Conservation (phyloP, 2,113 vertebrate genomes). For the Myocastor coypus region DNA sequence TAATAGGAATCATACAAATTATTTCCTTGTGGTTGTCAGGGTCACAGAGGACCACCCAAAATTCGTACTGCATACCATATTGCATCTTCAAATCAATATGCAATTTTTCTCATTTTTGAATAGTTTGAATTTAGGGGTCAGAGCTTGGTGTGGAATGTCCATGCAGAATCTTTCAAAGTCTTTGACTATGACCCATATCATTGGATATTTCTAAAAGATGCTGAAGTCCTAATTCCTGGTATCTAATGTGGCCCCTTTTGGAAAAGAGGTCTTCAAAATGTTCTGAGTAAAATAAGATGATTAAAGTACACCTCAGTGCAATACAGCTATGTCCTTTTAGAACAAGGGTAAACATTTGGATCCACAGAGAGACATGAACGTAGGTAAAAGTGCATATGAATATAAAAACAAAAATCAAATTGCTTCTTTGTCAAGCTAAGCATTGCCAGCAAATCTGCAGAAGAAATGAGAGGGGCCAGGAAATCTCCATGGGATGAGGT, state of each 20-base stretch:
- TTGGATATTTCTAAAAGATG: background rate
- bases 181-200: background rate
- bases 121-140: background rate
- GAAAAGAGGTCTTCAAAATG: background rate
- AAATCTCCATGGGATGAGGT: background rate
- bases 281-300: background rate
- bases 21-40: conserved; percentile 80
- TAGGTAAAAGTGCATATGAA: background rate
- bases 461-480: background rate
- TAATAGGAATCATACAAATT: conserved; percentile 89
- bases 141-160: background rate
- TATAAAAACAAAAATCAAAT: background rate
- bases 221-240: background rate
- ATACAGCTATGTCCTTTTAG: background rate
- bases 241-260: background rate
- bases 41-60: conserved; percentile 82
- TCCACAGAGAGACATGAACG: background rate
- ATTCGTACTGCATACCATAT: conserved; percentile 83
- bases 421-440: background rate
- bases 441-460: background rate
- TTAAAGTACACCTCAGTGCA: background rate
- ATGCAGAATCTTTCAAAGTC: background rate
- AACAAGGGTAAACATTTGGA: background rate
- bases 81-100: conserved; percentile 87
- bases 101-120: conserved; percentile 73